Evolutionary conservation across 2,888 invertebrate genomes (phyloP), one percentile per base, ranked within the genome.

Genomic region (Isoperla grammatica): DNA sequence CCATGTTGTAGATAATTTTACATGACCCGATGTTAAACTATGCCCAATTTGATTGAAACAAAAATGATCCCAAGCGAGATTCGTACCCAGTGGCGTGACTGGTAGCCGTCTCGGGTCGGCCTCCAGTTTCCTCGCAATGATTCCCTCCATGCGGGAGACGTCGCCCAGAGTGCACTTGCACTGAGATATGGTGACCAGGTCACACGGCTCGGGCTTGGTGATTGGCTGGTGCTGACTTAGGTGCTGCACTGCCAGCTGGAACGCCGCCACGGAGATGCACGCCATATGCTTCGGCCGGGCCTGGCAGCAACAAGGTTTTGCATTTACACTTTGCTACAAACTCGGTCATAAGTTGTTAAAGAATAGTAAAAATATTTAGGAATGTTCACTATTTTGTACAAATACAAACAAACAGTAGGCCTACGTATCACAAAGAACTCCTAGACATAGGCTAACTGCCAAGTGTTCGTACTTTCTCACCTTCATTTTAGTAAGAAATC

Each of bases 111-210:
- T 80, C 65, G 79, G 78, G 63, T 79, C 76, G 63, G 83, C 81
- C 65, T 84, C 84, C 68, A 91, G 79, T 76, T 94, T 94, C 75
- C 85, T 84, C 17, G 80, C 81, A 68, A 95, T 84, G 61, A 92
- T 86, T 61, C 83, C 82, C 59, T 91, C 87, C 94, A 95, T 95
- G 66, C 95, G 86, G 19, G 83, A 76, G 69, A 94, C 82, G 78
- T 94, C 94, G 68, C 90, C 85, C 56, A 86, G 83, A 22, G 90
- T 89, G 76, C 92, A 92, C 70, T 88, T 87, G 70, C 89, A 90
- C 73, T 89, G 84, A 0, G 83, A 83, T 63, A 83, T 80, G 1
- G 75, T 73, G 75, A 87, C 86, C 61, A 90, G 75, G 71, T 88
- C 87, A 65, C 84, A 61, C 6, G 70, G 66, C 53, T 71, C 69